Evolutionary conservation across 2,113 vertebrate genomes (phyloP).

Genomic region (Leucosticte australis): DNA sequence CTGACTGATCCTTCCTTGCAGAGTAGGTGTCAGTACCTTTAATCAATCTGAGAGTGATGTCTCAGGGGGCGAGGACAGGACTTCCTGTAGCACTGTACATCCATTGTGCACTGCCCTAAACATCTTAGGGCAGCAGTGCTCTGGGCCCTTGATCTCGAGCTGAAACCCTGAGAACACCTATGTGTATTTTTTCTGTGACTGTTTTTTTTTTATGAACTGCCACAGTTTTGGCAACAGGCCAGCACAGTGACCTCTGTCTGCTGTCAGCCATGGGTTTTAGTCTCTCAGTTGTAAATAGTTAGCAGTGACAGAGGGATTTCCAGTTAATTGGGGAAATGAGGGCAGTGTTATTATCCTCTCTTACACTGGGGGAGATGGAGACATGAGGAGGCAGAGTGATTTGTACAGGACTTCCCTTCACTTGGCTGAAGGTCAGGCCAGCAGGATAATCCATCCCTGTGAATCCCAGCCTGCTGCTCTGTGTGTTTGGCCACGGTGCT

Average conservation of each 20-base stretch:
- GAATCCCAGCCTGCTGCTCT: background rate
- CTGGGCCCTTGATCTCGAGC: background rate
- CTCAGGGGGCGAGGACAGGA: background rate
- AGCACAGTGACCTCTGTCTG: background rate
- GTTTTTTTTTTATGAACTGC: background rate
- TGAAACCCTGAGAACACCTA: background rate
- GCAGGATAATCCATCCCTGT: background rate
- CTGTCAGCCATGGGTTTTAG: background rate
- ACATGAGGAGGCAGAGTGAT: background rate
- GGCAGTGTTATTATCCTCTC: background rate
- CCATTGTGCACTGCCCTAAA: rapidly evolving
- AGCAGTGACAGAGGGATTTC: background rate
- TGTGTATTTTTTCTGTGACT: background rate
- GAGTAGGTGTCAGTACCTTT: background rate
- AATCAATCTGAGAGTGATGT: background rate
- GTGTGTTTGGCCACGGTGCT: background rate
- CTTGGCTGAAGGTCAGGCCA: background rate
- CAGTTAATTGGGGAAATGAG: background rate
- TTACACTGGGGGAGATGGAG: background rate
- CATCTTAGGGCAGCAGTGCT: background rate
- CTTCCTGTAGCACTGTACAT: background rate
- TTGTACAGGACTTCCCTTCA: background rate
- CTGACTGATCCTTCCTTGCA: background rate
- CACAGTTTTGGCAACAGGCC: background rate
- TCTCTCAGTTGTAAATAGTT: background rate